phyloP scores from a whole-genome alignment of 1,140 invertebrate species.

The Dinoponera quadriceps region DNA sequence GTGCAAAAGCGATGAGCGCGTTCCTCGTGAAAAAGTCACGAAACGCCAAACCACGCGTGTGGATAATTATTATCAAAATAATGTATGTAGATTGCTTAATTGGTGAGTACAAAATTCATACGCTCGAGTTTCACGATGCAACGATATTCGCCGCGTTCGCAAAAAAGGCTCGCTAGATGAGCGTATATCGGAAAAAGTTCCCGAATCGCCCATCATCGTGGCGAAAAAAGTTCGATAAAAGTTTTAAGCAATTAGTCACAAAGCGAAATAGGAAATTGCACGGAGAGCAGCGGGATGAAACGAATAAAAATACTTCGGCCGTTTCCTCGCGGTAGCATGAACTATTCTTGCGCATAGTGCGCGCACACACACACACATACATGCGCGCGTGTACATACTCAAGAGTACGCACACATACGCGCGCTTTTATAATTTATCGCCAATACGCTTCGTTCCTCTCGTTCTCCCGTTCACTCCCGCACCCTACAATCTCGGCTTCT shows the following conservation, averaged over 20 bases:
- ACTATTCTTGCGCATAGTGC: neutral
- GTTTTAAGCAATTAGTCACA: conserved; percentile 57
- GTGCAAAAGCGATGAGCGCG: neutral
- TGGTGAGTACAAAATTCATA: conserved; percentile 4
- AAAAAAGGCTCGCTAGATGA: conserved; percentile 18
- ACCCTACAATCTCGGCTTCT: neutral
- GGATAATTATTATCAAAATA: neutral
- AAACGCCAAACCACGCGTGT: neutral
- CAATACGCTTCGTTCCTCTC: neutral
- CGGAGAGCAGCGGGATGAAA: neutral
- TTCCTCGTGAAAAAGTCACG: neutral
- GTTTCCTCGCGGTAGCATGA: conserved; percentile 12
- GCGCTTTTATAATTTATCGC: conserved; percentile 4
- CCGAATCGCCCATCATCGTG: conserved; percentile 22
- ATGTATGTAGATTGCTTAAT: neutral
- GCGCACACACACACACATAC: neutral
- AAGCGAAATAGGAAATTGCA: conserved; percentile 38
- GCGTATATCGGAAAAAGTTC: conserved; percentile 47
- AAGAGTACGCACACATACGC: neutral
- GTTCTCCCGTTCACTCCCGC: neutral
- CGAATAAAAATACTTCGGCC: conserved; percentile 50
- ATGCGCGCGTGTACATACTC: neutral
- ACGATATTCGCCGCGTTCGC: conserved; percentile 6
- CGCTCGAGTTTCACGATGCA: neutral
- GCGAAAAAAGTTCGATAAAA: conserved; percentile 51